A percentile compares a stretch with the other conserved stretches of the same genome.
Conservation (phyloP, 2,888 invertebrate species). For the Koerneria pararmatus region DNA sequence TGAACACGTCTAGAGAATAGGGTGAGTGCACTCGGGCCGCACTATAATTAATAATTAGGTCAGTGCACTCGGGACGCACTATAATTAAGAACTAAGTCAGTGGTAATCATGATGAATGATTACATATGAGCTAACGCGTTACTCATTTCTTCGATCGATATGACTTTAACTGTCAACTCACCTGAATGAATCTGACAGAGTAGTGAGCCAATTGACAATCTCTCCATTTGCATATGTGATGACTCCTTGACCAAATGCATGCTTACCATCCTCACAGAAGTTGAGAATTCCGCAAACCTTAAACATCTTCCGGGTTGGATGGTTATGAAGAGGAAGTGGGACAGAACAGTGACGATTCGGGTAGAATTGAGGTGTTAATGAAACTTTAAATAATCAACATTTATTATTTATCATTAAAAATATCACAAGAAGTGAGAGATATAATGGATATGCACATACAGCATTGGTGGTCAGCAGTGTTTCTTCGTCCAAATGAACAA, state of each 20-base stretch:
- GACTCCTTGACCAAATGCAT: constrained; percentile 83
- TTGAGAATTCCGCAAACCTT: constrained; percentile 71
- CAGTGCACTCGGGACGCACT: too few species aligned
- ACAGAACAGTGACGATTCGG: too few species aligned
- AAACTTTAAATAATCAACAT: too few species aligned
- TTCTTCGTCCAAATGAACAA: constrained; percentile 87
- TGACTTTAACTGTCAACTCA: constrained; percentile 27
- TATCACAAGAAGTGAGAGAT: background rate
- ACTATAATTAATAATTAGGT: too few species aligned
- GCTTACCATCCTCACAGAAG: constrained; percentile 87
- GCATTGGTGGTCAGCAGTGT: constrained; percentile 87
- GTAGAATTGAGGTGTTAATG: too few species aligned
- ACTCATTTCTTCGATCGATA: background rate
- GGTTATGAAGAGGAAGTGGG: too few species aligned
- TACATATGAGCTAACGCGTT: background rate
- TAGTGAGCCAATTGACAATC: constrained; percentile 91
- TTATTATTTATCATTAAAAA: background rate
- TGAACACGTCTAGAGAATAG: too few species aligned
- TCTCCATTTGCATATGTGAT: constrained; percentile 83
- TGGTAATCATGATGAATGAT: too few species aligned
- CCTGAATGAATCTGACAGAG: constrained; percentile 78
- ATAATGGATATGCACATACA: constrained; percentile 61
- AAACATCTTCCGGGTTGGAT: too few species aligned
- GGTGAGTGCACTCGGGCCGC: too few species aligned
- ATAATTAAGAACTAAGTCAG: too few species aligned